Base-by-base conservation (phyloP, 2,797 vertebrate species). In the Thamnophis elegans region DNA sequence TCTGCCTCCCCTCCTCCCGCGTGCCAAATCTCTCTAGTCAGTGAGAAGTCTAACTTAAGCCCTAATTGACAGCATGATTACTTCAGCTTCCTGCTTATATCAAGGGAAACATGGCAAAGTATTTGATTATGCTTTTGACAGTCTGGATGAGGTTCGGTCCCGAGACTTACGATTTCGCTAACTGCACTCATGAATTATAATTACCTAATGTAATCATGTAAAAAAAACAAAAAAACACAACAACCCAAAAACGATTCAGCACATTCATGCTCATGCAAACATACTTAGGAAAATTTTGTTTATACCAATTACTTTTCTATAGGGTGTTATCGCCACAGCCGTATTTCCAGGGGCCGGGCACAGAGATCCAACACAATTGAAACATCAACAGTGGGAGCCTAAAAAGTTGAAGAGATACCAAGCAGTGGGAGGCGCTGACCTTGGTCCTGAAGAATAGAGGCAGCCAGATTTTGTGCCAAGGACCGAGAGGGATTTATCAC, bases 41-140 rank as follows among this genome's bases (percentile, higher is more conserved):
- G 90, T 78, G 82, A 55, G 58, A 95, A 96, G 95, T 95, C 92
- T 94, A 96, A 95, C 94, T 97, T 94, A 95, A 95, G 91, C 91
- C 92, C 95, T 98, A 97, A 97, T 97, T 97, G 97, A 97, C 94
- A 94, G 94, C 93, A 94, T 93, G 96, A 97, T 97, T 97, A 93
- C 96, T 97, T 97, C 96, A 97, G 93, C 89, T 97, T 96, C 94
- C 93, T 96, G 91, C 94, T 96, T 95, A 94, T 95, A 96, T 95
- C 95, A 97, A 95, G 95, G 93, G 95, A 97, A 97, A 96, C 93
- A 96, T 22, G 89, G 93, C 88, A 94, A 97, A 97, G 93, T 95
- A 95, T 96, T 94, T 96, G 95, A 97, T 97, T 97, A 95, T 60
- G 56, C 68, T 95, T 96, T 95, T 97, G 95, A 95, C 94, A 96